Evolutionary conservation across 1,140 invertebrate species (phyloP), one percentile per base, ranked within the genome.

Genomic region (Drosophila yakuba): DNA sequence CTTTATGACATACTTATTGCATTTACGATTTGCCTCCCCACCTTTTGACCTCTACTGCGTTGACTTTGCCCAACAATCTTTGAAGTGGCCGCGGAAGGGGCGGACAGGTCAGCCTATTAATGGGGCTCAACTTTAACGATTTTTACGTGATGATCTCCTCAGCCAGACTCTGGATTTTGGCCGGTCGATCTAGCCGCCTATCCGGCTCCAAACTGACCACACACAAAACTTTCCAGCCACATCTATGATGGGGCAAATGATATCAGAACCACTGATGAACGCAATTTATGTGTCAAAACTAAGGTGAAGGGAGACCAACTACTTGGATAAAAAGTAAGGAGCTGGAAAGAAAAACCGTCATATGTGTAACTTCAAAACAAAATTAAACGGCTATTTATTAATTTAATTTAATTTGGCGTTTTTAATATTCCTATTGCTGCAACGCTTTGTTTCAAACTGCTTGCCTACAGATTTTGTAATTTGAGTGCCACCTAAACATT

Each of bases 1-100:
- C 59, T 82, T 89, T 77, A 88, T 89, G 52, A 69, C 58, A 57
- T 77, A 80, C 78, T 76, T 80, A 71, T 73, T 78, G 58, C 80
- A 75, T 83, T 83, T 83, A 83, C 80, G 74, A 83, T 68, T 82
- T 55, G 57, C 39, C 45, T 43, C 45, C 55, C 44, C 63, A 63
- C 41, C 73, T 44, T 63, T 71, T 80, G 80, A 63, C 64, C 80
- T 61, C 52, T 25, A 12, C 38, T 45, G 52, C 32, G 60, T 72
- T 67, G 64, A 68, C 61, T 67, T 23, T 78, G 75, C 75, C 62
- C 20, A 44, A 48, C 56, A 39, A 66, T 57, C 78, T 86, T 86
- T 86, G 83, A 88, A 69, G 79, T 66, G 36, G 45, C 75, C 84
- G 80, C 20, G 20, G 20, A 67, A 20, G 2, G 44, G 6, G 48